Evolutionary conservation across 2,888 invertebrate genomes (phyloP).

Genomic region (Microctonus brassicae): DNA sequence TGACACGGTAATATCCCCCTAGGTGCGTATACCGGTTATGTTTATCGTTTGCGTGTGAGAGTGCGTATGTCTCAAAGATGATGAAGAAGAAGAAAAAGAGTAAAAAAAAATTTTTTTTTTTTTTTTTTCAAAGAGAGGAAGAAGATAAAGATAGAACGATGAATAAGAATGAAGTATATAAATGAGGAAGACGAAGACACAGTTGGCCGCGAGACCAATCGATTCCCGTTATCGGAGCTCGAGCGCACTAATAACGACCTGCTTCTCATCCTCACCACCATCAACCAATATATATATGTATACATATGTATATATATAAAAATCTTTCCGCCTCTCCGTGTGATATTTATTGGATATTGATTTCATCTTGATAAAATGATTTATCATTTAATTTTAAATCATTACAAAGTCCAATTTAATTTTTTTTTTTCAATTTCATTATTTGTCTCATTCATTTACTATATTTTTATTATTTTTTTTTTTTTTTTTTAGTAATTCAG

Average conservation of each 20-base stretch:
- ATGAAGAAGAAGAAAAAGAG: slow-evolving; percentile 30
- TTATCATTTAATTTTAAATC: slow-evolving; percentile 6
- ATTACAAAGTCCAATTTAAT: neutral
- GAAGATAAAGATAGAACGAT: neutral
- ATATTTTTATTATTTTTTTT: neutral
- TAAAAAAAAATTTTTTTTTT: too few species aligned
- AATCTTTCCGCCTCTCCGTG: slow-evolving; percentile 9
- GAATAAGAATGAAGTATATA: neutral
- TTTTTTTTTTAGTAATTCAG: neutral
- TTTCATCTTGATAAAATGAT: slow-evolving; percentile 7
- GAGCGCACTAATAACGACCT: slow-evolving; percentile 24
- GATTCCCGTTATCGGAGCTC: slow-evolving; percentile 28
- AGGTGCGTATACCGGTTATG: slow-evolving; percentile 24
- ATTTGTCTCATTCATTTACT: too few species aligned
- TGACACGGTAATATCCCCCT: slow-evolving; percentile 30
- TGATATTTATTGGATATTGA: slow-evolving; percentile 2
- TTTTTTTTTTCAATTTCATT: neutral
- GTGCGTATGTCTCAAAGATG: slow-evolving; percentile 8
- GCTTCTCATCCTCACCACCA: slow-evolving; percentile 12
- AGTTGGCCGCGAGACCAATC: slow-evolving; percentile 26
- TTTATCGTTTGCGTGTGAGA: slow-evolving; percentile 19
- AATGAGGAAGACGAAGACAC: slow-evolving; percentile 17
- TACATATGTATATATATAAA: neutral
- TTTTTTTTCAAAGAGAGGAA: slow-evolving; percentile 22
- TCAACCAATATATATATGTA: slow-evolving; percentile 5